Base-by-base conservation (phyloP, 1,140 invertebrate genomes). In the Aphaenogaster ashmeadi region DNA sequence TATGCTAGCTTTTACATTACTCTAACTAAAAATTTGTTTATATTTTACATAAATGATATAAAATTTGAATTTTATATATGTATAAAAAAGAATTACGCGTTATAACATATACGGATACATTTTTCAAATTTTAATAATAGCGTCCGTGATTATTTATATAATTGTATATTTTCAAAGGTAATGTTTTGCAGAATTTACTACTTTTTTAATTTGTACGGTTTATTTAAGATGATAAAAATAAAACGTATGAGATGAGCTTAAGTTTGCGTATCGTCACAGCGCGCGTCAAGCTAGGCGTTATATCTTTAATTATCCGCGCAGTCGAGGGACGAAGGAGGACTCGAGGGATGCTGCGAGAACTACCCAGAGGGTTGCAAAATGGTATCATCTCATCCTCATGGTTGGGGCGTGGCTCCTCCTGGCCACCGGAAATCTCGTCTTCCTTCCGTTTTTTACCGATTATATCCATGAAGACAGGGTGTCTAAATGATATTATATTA, bases 241-340 rank as follows among this genome's bases (percentile, higher is more conserved):
- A 60, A 58, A 47, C 4, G 80, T 83, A 18, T 47, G n/a, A 74
- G 41, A 50, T 27, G 54, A n/a, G 38, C 69, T 60, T 84, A 78
- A 74, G 36, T 72, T 74, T 15, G 36, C 47, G 47, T 78, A 64
- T 78, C 84, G 56, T 67, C 58, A 77, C 54, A 47, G 27, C 50
- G 85, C 38, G 74, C 81, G 83, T 88, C 78, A 81, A 66, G 69
- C 27, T 88, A 89, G 90, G 90, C 89, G 93, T 94, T 94, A 93
- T 94, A 93, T 94, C 94, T 93, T 94, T 94, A 94, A 94, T 94
- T 94, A 94, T 94, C 93, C 88, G 60, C 87, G 87, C 47, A 75
- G 71, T 87, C 21, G 79, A 89, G 88, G 87, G 79, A 87, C 69
- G 87, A 54, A 87, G 79, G 58, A 85, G 81, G 81, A 81, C 78